Evolutionary conservation across 2,113 vertebrate genomes (phyloP).

Genomic region (Pardalotus punctatus): DNA sequence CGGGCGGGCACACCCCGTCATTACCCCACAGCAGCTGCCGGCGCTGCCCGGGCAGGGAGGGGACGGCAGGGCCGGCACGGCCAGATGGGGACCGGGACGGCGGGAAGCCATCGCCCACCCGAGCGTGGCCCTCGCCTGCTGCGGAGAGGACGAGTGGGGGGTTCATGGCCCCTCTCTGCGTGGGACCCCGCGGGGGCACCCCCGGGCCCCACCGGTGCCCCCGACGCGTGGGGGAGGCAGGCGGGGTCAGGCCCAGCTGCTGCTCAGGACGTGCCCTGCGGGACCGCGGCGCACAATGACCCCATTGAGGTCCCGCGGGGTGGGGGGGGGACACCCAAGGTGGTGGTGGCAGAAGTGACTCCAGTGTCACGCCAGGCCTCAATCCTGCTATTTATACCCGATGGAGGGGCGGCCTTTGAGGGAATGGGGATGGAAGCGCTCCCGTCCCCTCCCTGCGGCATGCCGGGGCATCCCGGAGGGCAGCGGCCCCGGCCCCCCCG

Average conservation of each 20-base stretch:
- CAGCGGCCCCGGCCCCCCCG: background rate
- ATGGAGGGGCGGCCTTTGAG: background rate
- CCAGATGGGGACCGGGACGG: slow-evolving; percentile 18
- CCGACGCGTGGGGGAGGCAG: background rate
- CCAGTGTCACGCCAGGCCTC: background rate
- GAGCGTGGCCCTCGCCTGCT: background rate
- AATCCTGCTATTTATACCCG: background rate
- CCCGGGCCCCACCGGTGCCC: background rate
- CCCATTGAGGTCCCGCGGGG: slow-evolving; percentile 33
- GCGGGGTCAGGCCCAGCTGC: background rate
- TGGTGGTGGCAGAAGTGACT: background rate
- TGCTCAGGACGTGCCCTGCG: background rate
- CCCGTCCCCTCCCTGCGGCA: background rate
- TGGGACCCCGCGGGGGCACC: background rate
- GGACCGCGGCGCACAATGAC: background rate
- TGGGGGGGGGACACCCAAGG: background rate
- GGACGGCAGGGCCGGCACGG: background rate
- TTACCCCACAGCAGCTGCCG: background rate
- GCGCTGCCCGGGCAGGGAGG: slow-evolving; percentile 10
- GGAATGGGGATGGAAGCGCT: background rate
- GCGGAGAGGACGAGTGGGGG: fast-evolving
- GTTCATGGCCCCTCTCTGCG: background rate
- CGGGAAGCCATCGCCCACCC: background rate
- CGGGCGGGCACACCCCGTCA: slow-evolving; percentile 13
- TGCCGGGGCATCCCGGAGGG: background rate